Percentiles rank a stretch among this genome's conserved stretches.
These are phyloP conservation scores for Cryptophagus acutangulus DNA, from an alignment of 2,888 invertebrate species.

Conservation along the genomic window DNA sequence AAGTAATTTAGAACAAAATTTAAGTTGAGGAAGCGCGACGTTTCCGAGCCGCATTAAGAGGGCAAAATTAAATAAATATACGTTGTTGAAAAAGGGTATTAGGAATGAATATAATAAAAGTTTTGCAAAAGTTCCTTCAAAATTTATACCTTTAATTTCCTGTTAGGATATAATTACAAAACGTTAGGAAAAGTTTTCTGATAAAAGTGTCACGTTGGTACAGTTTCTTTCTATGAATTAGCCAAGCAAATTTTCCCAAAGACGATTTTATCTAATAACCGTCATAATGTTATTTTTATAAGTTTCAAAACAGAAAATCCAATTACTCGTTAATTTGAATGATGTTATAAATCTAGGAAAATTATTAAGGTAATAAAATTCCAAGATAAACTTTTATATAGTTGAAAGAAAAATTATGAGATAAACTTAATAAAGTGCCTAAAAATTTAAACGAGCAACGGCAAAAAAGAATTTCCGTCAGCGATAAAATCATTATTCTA, in stretches of 20 bases:
- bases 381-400: conserved; percentile 7
- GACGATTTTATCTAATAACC: conserved; percentile 3
- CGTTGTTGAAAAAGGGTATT: not conserved
- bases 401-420: conserved; percentile 6
- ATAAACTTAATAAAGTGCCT: conserved; percentile 8
- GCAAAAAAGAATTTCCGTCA: not conserved
- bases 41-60: not conserved
- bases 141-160: conserved; percentile 36
- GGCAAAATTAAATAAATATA: not conserved
- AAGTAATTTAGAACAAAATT: conserved; percentile 1
- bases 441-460: not conserved
- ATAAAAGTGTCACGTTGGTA: conserved; percentile 26
- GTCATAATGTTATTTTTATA: no score
- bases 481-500: conserved; percentile 7
- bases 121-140: conserved; percentile 6
- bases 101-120: not conserved
- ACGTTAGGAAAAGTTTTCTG: conserved; percentile 30
- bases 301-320: no score
- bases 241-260: not conserved
- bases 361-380: conserved; percentile 6
- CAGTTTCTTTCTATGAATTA: not conserved
- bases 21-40: not conserved
- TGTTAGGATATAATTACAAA: conserved; percentile 30
- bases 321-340: conserved; percentile 3
- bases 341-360: conserved; percentile 1